Conservation (phyloP, 2,888 invertebrate species). For the Alviniconcha strummeri region DNA sequence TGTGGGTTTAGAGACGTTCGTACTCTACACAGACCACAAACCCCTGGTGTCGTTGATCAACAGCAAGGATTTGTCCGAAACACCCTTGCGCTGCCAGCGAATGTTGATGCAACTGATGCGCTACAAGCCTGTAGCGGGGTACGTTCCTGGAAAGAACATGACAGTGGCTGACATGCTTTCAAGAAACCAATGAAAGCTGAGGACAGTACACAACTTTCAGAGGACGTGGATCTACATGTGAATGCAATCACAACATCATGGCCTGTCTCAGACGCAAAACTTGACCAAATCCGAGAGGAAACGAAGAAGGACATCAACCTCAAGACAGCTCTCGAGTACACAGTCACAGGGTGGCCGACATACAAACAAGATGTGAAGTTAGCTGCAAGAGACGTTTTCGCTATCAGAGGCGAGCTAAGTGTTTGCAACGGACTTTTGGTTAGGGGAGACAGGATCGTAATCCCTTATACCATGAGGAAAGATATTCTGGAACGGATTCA, state of each 20-base stretch:
- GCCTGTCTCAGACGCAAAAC: not conserved
- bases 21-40: constrained; percentile 26
- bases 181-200: not conserved
- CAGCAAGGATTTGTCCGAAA: not conserved
- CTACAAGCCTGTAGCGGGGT: not conserved
- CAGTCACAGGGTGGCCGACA: not conserved
- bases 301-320: not conserved
- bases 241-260: not conserved
- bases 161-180: constrained; percentile 14
- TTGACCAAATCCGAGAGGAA: not conserved
- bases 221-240: not conserved
- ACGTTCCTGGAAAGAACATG: constrained; percentile 7
- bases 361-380: not conserved
- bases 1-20: not conserved
- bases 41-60: constrained; percentile 17
- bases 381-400: not conserved
- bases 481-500: constrained; percentile 42
- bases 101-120: constrained; percentile 18
- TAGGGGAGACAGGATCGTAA: not conserved
- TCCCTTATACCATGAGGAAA: constrained; percentile 6
- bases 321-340: not conserved
- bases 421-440: not conserved
- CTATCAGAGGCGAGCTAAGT: not conserved
- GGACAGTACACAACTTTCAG: not conserved
- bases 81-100: constrained; percentile 14